These are phyloP conservation scores for Bubo scandiacus DNA, from an alignment of 2,113 vertebrate genomes.

Conservation along the genomic window DNA sequence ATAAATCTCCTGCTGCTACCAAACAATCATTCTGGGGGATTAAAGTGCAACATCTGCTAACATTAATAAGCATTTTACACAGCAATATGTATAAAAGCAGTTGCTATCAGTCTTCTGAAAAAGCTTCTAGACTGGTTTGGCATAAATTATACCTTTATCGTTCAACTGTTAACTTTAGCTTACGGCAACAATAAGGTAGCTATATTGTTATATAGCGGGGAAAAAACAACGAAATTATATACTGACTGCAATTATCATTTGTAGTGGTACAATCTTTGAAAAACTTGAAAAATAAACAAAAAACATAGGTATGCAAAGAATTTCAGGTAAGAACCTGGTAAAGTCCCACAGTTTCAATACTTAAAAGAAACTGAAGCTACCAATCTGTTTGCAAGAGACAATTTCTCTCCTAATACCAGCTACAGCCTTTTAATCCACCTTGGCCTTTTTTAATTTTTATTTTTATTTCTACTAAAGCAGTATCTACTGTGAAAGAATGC, in stretches of 20 bases:
- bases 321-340: not conserved
- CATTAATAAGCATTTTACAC: conserved; percentile 78
- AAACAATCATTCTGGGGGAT: conserved; percentile 81
- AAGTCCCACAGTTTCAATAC: not conserved
- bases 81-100: conserved; percentile 69
- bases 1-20: conserved; percentile 82
- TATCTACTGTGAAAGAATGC: not conserved
- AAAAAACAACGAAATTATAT: not conserved
- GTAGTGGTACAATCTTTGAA: conserved; percentile 2
- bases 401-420: not conserved
- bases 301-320: not conserved
- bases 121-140: conserved; percentile 61
- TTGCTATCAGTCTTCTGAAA: conserved; percentile 66
- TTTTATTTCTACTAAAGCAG: not conserved
- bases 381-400: not conserved
- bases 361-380: not conserved
- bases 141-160: conserved; percentile 60
- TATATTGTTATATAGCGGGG: not conserved
- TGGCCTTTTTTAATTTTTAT: not conserved
- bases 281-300: conserved; percentile 1
- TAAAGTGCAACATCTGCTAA: conserved; percentile 80
- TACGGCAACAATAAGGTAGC: conserved; percentile 48
- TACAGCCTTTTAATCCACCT: not conserved
- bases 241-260: not conserved
- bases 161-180: conserved; percentile 53